Base-by-base conservation (phyloP, 1,140 invertebrate genomes). In the Pomacea maculata region DNA sequence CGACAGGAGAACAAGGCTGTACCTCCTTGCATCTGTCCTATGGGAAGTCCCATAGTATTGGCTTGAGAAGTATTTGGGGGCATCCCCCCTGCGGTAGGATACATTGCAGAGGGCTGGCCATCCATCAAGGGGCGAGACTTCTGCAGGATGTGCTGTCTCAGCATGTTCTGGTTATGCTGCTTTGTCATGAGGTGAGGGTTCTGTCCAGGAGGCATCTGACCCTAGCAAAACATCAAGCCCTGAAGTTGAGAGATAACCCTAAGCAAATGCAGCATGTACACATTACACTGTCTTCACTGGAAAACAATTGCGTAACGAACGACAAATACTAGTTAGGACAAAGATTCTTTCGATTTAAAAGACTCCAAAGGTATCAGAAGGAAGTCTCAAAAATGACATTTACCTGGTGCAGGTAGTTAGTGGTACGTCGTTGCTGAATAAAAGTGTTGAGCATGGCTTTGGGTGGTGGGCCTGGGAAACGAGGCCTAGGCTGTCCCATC, bases 161-260 rank as follows among this genome's bases (percentile, higher is more conserved):
- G 75, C 72, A 85, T 29, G 71, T 83, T 85, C 34, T 85, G 83
- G 67, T 85, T 79, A 52, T 82, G 82, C 52, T 85, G 81, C 78
- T 88, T 86, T 75, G 88, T 87, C 70, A 89, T 84, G 83, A 88
- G 85, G 64, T 87, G 86, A 64, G 87, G 78, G 25, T 79, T 81
- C 82, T 87, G 2, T 91, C 91, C 8, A 90, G 92, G 52, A 93
- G 88, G 52, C 57, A 61, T 61, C 8, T 61, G 57, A 61, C 57
- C 57, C 57, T 61, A 61, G 11, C 34, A 45, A 61, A 17, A 61
- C 57, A 61, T 11, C 57, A 4, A 61, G 57, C 57, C 11, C 15
- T 45, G 3, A 45, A 45, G 34, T 45, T 45, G 3, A 45, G 34
- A 45, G 34, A 45, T 45, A 6, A 45, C 34, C 34, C 34, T 4